These are phyloP conservation scores for Drosophila tanythrix DNA, from an alignment of 2,888 invertebrate species.

Conservation along the genomic window DNA sequence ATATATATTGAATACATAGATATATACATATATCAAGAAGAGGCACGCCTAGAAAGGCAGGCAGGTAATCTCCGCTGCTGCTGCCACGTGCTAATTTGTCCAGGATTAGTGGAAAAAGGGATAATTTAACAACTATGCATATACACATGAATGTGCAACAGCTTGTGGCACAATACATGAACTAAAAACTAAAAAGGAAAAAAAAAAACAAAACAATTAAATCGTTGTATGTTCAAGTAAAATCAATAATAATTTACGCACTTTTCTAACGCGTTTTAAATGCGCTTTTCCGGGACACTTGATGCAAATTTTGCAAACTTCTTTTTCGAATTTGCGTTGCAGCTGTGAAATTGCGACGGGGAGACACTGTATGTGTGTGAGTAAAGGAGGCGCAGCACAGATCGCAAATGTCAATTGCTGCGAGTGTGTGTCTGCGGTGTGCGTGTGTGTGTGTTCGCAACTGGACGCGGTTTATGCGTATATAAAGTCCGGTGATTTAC, in stretches of 20 bases:
- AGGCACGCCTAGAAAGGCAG: constrained; percentile 35
- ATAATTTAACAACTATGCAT: neutral
- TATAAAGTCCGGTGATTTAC: neutral
- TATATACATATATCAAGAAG: constrained; percentile 12
- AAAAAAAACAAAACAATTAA: neutral
- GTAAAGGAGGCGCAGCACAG: constrained; percentile 63
- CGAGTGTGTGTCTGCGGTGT: constrained; percentile 25
- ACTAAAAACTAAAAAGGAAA: constrained; percentile 6
- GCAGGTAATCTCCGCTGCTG: neutral
- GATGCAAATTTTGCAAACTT: constrained; percentile 48
- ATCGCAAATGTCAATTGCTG: constrained; percentile 51
- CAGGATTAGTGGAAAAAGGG: constrained; percentile 30
- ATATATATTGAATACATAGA: neutral
- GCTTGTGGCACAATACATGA: constrained; percentile 40
- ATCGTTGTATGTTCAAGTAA: constrained; percentile 2
- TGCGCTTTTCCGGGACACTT: constrained; percentile 28
- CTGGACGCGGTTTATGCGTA: constrained; percentile 27
- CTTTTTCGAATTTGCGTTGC: constrained; percentile 74
- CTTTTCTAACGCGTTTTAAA: constrained; percentile 48
- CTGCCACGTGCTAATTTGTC: constrained; percentile 40
- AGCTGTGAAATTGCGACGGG: constrained; percentile 67
- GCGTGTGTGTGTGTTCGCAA: constrained; percentile 24
- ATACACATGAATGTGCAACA: constrained; percentile 43
- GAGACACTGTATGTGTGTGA: constrained; percentile 35
- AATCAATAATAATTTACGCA: constrained; percentile 59